These are phyloP conservation scores for Matsumurasca onukii DNA, from an alignment of 1,140 invertebrate species.

Conservation along the genomic window DNA sequence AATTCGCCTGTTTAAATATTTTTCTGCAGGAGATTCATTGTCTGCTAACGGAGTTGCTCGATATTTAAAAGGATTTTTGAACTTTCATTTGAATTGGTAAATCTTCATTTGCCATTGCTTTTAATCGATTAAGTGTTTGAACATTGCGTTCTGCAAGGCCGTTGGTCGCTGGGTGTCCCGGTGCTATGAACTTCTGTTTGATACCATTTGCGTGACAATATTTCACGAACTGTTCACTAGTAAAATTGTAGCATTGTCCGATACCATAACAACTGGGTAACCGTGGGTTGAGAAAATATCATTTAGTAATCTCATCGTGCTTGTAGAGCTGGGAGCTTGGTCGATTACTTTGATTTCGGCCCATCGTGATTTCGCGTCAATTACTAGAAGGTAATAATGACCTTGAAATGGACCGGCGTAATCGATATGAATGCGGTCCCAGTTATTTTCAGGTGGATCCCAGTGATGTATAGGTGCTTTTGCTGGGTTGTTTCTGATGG, in stretches of 20 bases:
- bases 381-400: too few relatives aligned
- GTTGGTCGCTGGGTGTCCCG: conserved; percentile 42
- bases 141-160: conserved; percentile 44
- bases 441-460: not conserved
- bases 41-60: conserved; percentile 1
- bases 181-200: conserved; percentile 40
- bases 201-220: conserved; percentile 43
- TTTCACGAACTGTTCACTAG: conserved; percentile 36
- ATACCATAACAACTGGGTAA: conserved; percentile 5
- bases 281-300: conserved; percentile 2
- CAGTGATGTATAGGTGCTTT: not conserved
- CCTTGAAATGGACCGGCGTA: too few relatives aligned
- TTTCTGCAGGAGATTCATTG: conserved; percentile 9
- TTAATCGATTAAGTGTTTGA: conserved; percentile 46
- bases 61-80: conserved; percentile 8
- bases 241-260: conserved; percentile 35
- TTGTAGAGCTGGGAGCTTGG: not conserved
- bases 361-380: conserved; percentile 4
- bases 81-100: conserved; percentile 34
- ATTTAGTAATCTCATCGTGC: not conserved
- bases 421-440: conserved; percentile 2
- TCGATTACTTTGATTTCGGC: not conserved
- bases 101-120: conserved; percentile 3
- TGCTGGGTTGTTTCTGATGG: not conserved
- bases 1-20: not conserved